Evolutionary conservation across 2,888 invertebrate genomes (phyloP).

Genomic region (Rhingia campestris): DNA sequence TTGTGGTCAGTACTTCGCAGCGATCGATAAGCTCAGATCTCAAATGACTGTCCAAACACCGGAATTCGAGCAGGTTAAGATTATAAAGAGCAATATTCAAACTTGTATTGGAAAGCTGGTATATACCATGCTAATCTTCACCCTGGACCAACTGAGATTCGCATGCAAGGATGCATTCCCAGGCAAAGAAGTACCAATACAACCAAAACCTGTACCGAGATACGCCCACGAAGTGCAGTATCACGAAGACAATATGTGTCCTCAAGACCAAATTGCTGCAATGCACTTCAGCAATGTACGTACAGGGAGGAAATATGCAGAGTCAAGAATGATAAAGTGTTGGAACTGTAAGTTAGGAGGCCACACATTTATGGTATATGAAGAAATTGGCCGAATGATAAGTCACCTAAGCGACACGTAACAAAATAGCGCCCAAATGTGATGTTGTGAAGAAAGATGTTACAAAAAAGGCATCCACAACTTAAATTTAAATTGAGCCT

Average conservation of each 20-base stretch:
- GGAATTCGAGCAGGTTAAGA: background rate
- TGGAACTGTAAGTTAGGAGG: constrained; percentile 6
- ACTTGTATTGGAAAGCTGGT: background rate
- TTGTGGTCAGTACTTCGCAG: background rate
- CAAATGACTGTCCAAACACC: background rate
- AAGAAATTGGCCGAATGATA: background rate
- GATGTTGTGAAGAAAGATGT: background rate
- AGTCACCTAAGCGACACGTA: constrained; percentile 1
- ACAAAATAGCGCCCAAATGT: background rate
- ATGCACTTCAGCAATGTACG: background rate
- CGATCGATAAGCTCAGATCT: constrained; percentile 1
- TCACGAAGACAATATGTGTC: background rate
- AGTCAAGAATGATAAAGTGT: background rate
- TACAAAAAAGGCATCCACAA: too few species aligned
- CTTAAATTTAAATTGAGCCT: too few species aligned
- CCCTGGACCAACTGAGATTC: background rate
- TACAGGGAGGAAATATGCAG: background rate
- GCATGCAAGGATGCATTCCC: constrained; percentile 15
- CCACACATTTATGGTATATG: background rate
- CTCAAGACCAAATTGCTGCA: background rate
- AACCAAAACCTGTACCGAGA: background rate
- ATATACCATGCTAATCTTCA: background rate
- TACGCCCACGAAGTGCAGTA: background rate
- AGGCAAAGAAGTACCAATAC: background rate
- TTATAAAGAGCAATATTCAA: background rate